These are phyloP conservation scores for Bombus ignitus DNA, from an alignment of 1,140 invertebrate genomes.

Conservation along the genomic window DNA sequence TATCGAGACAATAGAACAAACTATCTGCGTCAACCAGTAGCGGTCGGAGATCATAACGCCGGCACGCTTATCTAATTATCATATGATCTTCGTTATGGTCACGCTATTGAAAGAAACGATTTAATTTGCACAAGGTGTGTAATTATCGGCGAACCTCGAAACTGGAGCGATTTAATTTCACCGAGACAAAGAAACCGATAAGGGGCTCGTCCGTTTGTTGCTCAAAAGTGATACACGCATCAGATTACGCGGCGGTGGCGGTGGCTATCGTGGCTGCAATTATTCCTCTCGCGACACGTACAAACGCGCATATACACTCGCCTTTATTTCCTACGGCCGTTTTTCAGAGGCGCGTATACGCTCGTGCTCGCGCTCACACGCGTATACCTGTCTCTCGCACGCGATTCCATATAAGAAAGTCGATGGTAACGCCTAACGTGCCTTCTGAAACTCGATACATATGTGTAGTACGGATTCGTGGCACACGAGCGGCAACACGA, in stretches of 20 bases:
- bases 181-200: slow-evolving; percentile 19
- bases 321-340: slow-evolving; percentile 47
- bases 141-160: slow-evolving; percentile 30
- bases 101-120: slow-evolving; percentile 21
- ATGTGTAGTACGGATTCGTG: slow-evolving; percentile 56
- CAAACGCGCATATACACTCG: slow-evolving; percentile 36
- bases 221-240: slow-evolving; percentile 45
- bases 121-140: slow-evolving; percentile 15
- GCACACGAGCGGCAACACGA: slow-evolving; percentile 3
- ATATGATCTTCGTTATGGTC: slow-evolving; percentile 7
- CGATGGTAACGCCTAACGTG: slow-evolving; percentile 64
- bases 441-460: slow-evolving; percentile 65
- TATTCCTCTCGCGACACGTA: slow-evolving; percentile 59
- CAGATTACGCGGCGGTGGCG: slow-evolving; percentile 24
- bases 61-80: slow-evolving; percentile 43
- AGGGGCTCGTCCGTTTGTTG: slow-evolving; percentile 19
- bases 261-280: not conserved
- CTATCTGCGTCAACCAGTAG: not conserved
- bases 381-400: slow-evolving; percentile 51
- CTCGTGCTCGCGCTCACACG: not conserved
- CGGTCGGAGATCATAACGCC: not conserved
- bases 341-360: slow-evolving; percentile 35
- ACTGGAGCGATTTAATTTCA: slow-evolving; percentile 22
- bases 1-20: not conserved
- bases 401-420: slow-evolving; percentile 70